Base-by-base conservation (phyloP, 2,797 vertebrate species). In the Typhlichthys eigenmanni region DNA sequence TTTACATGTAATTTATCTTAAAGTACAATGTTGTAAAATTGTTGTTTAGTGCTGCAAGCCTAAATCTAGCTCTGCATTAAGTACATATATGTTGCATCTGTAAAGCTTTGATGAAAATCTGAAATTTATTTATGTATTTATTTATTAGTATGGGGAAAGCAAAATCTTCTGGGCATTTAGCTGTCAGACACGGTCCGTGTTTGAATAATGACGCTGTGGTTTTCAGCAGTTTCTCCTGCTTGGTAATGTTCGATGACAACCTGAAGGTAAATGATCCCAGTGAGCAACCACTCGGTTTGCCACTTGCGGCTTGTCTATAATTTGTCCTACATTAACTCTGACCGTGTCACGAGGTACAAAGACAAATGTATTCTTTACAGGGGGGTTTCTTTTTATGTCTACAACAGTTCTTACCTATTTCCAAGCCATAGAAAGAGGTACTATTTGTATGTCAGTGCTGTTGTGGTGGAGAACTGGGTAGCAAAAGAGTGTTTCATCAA, bases 221-320 rank as follows among this genome's bases (percentile, higher is more conserved):
- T 83, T 84, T 67, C 58, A 74, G 78, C 74, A 76, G 79, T 76
- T 78, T 75, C 71, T 69, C 73, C 64, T 55, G 67, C 60, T 71
- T 78, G 64, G 75, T 81, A 80, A 83, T 83, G 70, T 81, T 82
- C 69, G 64, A 62, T 58, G 71, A 57, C 10, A 7, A 65, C 34
- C 61, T 84, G 85, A 88, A 88, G 85, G 85, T 88, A 87, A 91
- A 78, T 60, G 70, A 82, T 86, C 68, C 85, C 85, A 74, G 60
- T 13, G 71, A 83, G 89, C 81, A 58, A 72, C 69, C 61, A 58
- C 74, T 76, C 63, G 56, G 55, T 67, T 79, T 51, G 60, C 71
- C 76, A 78, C 81, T 87, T 76, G 78, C 60, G 79, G 83, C 79
- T 84, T 76, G 76, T 85, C 85, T 79, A 38, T 69, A 51, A 32